These are phyloP conservation scores for Cryptus armator DNA, from an alignment of 2,888 invertebrate genomes.

Conservation along the genomic window DNA sequence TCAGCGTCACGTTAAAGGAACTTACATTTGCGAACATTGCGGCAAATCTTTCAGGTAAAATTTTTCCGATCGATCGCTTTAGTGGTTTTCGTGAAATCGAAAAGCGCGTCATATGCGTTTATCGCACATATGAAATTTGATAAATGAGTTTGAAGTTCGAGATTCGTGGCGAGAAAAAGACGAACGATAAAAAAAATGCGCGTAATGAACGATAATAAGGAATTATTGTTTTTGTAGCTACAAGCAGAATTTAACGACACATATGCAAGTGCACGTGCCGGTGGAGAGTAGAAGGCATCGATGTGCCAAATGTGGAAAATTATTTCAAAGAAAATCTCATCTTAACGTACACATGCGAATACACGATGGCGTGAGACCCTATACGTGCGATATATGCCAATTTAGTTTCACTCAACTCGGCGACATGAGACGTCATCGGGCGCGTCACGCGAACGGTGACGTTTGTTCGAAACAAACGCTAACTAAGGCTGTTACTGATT, in stretches of 20 bases:
- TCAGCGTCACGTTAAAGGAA: conserved; percentile 72
- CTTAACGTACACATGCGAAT: conserved; percentile 75
- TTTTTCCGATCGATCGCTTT: neutral
- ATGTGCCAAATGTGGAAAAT: conserved; percentile 73
- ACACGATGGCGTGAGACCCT: conserved; percentile 75
- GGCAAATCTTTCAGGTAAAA: conserved; percentile 73
- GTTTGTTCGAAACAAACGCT: conserved; percentile 37
- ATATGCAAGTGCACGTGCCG: conserved; percentile 73
- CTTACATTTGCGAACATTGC: conserved; percentile 73
- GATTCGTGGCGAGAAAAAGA: neutral
- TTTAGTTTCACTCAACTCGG: conserved; percentile 77
- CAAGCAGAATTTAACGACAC: conserved; percentile 73
- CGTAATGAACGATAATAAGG: neutral
- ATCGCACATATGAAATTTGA: neutral
- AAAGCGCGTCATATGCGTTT: neutral
- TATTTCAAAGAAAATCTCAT: conserved; percentile 73
- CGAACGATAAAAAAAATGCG: neutral
- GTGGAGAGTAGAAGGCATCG: conserved; percentile 74
- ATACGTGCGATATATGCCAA: conserved; percentile 75
- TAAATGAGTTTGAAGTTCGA: neutral
- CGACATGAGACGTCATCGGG: conserved; percentile 75
- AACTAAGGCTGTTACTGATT: conserved; percentile 6
- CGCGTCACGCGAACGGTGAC: conserved; percentile 69
- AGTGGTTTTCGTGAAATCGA: too few relatives aligned
- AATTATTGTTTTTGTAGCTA: conserved; percentile 65